Evolutionary conservation across 2,113 vertebrate species (phyloP).

Genomic region (Microcebus ravelobensis): DNA sequence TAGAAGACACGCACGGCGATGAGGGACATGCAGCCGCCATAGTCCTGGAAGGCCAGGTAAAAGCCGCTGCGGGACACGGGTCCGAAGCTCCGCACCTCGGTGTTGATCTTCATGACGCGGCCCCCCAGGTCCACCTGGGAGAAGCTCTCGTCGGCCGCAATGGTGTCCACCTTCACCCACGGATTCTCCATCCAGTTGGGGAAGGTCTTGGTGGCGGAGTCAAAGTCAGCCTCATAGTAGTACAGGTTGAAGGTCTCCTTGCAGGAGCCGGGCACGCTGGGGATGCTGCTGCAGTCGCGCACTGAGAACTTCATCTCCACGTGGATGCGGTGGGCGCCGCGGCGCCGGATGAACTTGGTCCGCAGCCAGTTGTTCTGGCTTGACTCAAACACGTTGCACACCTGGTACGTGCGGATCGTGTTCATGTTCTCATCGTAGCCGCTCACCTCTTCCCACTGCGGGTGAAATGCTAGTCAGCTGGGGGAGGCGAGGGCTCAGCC

Average conservation of each 20-base stretch:
- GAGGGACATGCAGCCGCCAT: slow-evolving; percentile 97
- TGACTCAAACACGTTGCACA: slow-evolving; percentile 96
- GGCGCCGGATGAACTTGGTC: slow-evolving; percentile 93
- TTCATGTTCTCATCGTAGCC: slow-evolving; percentile 99
- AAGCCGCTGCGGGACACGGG: slow-evolving; percentile 95
- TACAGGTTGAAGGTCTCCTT: slow-evolving; percentile 99
- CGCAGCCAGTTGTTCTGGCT: slow-evolving; percentile 99
- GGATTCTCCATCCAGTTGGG: slow-evolving; percentile 98
- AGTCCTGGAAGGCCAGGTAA: slow-evolving; percentile 98
- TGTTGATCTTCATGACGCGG: slow-evolving; percentile 98
- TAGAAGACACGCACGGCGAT: slow-evolving; percentile 96
- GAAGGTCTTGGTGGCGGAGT: slow-evolving; percentile 90
- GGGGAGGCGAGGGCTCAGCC: neutral
- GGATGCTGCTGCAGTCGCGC: slow-evolving; percentile 97
- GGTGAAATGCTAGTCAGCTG: slow-evolving; percentile 60
- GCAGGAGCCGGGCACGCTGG: slow-evolving; percentile 96
- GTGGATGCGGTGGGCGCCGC: slow-evolving; percentile 94
- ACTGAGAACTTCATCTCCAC: slow-evolving; percentile 99
- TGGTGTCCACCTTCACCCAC: slow-evolving; percentile 98
- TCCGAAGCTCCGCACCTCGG: slow-evolving; percentile 95
- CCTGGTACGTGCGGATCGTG: slow-evolving; percentile 98
- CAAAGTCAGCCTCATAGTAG: slow-evolving; percentile 93
- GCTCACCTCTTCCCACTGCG: slow-evolving; percentile 98
- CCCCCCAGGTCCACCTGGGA: slow-evolving; percentile 96
- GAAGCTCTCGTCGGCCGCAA: slow-evolving; percentile 97